Conservation (phyloP, 2,797 vertebrate species). For the Cichlasoma orientale region DNA sequence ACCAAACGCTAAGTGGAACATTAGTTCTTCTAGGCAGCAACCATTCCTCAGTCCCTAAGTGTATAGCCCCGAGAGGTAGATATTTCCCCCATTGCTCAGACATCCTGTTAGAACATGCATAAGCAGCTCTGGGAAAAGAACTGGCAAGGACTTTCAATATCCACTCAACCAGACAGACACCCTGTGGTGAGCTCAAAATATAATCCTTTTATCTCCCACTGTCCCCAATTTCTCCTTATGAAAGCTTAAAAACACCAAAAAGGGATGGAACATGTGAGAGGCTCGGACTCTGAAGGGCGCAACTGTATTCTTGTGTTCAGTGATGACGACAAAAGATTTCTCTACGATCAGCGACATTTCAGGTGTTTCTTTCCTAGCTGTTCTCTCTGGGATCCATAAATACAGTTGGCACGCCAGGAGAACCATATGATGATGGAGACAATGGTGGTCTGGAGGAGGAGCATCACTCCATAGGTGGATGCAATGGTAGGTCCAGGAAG, state of each 20-base stretch:
- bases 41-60: slow-evolving; percentile 13
- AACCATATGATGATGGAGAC: slow-evolving; percentile 79
- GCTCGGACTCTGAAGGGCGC: not conserved
- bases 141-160: slow-evolving; percentile 29
- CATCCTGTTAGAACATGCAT: slow-evolving; percentile 37
- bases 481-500: slow-evolving; percentile 70
- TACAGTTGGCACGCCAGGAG: slow-evolving; percentile 74
- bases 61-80: slow-evolving; percentile 39
- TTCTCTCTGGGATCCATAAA: slow-evolving; percentile 68
- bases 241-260: not conserved
- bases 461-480: slow-evolving; percentile 83
- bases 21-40: slow-evolving; percentile 12
- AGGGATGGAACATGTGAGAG: not conserved
- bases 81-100: slow-evolving; percentile 33
- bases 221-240: slow-evolving; percentile 17
- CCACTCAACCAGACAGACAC: slow-evolving; percentile 38
- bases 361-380: slow-evolving; percentile 49
- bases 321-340: not conserved
- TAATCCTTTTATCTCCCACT: slow-evolving; percentile 37
- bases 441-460: slow-evolving; percentile 82
- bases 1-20: not conserved
- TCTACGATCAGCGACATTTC: slow-evolving; percentile 51
- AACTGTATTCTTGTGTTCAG: slow-evolving; percentile 16
- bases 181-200: slow-evolving; percentile 30
- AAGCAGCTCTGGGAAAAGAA: slow-evolving; percentile 24